These are phyloP conservation scores for Corbicula japonica DNA, from an alignment of 2,888 invertebrate species.

Conservation along the genomic window DNA sequence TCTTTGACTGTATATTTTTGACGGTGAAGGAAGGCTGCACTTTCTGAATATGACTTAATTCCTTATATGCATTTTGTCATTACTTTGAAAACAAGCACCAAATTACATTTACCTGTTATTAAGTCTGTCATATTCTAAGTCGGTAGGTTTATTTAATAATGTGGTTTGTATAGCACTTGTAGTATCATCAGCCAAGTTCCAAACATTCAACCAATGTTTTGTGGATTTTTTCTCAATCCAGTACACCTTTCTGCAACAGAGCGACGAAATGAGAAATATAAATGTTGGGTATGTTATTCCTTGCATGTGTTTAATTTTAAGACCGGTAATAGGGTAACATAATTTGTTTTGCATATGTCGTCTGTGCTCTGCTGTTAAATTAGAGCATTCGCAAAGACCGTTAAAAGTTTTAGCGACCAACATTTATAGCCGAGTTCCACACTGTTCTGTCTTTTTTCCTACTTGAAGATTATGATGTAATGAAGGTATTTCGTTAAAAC, in stretches of 20 bases:
- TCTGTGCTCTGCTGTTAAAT: too few relatives aligned
- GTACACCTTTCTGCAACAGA: slow-evolving; percentile 34
- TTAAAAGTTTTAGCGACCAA: too few relatives aligned
- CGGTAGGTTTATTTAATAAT: slow-evolving; percentile 30
- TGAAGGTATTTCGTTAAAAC: too few relatives aligned
- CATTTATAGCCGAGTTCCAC: too few relatives aligned
- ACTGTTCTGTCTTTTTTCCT: too few relatives aligned
- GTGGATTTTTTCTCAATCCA: slow-evolving; percentile 18
- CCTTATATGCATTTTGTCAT: not conserved
- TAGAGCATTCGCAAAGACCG: too few relatives aligned
- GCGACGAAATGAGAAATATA: not conserved
- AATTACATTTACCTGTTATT: slow-evolving; percentile 30
- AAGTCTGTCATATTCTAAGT: slow-evolving; percentile 47
- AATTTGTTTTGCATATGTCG: too few relatives aligned
- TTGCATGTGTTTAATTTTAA: not conserved
- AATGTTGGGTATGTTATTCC: not conserved
- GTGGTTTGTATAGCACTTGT: not conserved
- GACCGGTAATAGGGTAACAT: too few relatives aligned
- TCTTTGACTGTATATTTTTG: too few relatives aligned
- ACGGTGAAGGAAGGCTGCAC: not conserved
- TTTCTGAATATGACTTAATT: not conserved
- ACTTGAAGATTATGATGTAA: too few relatives aligned
- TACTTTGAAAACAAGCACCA: not conserved
- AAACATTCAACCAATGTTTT: not conserved
- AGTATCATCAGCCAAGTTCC: not conserved